Base-by-base conservation (phyloP, 2,888 invertebrate genomes). In the Colostygia pectinataria region DNA sequence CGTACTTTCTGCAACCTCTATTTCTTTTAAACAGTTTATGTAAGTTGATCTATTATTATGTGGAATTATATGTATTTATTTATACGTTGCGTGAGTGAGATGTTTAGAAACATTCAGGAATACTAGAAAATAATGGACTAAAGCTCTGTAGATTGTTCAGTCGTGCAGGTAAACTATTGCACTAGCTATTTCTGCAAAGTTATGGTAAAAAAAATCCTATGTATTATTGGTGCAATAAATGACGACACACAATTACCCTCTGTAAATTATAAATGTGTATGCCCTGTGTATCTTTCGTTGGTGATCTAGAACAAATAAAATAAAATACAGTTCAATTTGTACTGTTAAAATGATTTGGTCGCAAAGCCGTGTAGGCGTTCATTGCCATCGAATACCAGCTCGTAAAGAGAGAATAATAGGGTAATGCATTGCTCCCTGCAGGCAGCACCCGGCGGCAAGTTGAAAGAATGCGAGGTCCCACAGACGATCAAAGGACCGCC, bases 401-500 rank as follows among this genome's bases (percentile, higher is more conserved):
- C 42, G 25, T 46, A 47, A 20, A 8, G 24, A 9, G n/a, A 41
- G 23, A 18, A 34, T 39, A 29, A 52, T 39, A 52, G 79, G 75
- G 76, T 80, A 80, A 80, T 80, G 77, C 71, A 74, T 73, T 62
- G 72, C 76, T 64, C 71, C 72, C 75, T 67, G 76, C 71, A 27
- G 41, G 32, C 10, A 27, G 39, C 13, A 40, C 40, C 38, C 71
- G 72, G 72, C 86, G 87, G 86, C 71, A 63, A 71, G 77, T 79
- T 84, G 78, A 88, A 88, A 85, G 74, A 63, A 70, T 67, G 68
- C 61, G 66, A 50, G 41, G 29, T 52, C 52, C 29, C 38, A 41
- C 40, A 29, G 20, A 23, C 68, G 72, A 78, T 83, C 83, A 86
- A 85, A 82, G 84, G 58, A 68, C 77, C 78, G 81, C 71, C 78